These are phyloP conservation scores for Eubasilissa splendida DNA, from an alignment of 2,888 invertebrate species.

Conservation along the genomic window DNA sequence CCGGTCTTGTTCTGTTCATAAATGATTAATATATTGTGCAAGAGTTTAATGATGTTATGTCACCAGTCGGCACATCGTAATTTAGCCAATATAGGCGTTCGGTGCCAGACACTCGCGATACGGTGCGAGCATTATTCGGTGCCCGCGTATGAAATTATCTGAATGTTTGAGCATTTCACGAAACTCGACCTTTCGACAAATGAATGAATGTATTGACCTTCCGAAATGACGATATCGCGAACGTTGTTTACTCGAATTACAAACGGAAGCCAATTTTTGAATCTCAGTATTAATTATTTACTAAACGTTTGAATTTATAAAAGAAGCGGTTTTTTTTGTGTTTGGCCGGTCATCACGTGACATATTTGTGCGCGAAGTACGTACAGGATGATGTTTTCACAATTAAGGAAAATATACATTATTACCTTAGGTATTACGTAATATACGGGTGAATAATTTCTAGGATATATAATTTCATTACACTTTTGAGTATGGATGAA, in stretches of 20 bases:
- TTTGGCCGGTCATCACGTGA: not conserved
- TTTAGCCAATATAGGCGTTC: too few relatives aligned
- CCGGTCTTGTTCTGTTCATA: not conserved
- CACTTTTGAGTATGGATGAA: too few relatives aligned
- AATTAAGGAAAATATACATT: too few relatives aligned
- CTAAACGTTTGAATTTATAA: constrained; percentile 5
- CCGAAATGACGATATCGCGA: constrained; percentile 29
- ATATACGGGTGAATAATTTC: too few relatives aligned
- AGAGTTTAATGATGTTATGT: too few relatives aligned
- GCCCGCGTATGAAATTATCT: constrained; percentile 14
- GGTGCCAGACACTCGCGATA: too few relatives aligned
- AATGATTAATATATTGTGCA: not conserved
- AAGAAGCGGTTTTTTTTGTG: not conserved
- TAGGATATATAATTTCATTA: not conserved
- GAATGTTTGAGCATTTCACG: not conserved
- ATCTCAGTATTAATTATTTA: not conserved
- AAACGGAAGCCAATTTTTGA: constrained; percentile 3
- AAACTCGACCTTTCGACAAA: constrained; percentile 32
- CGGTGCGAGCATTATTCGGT: not conserved
- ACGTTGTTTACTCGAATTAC: constrained; percentile 21
- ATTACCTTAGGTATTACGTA: too few relatives aligned
- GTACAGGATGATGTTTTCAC: too few relatives aligned
- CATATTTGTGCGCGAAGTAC: too few relatives aligned
- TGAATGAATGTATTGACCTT: constrained; percentile 36
- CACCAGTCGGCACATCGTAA: too few relatives aligned